Evolutionary conservation across 2,797 vertebrate genomes (phyloP).

Genomic region (Rhincodon typus): DNA sequence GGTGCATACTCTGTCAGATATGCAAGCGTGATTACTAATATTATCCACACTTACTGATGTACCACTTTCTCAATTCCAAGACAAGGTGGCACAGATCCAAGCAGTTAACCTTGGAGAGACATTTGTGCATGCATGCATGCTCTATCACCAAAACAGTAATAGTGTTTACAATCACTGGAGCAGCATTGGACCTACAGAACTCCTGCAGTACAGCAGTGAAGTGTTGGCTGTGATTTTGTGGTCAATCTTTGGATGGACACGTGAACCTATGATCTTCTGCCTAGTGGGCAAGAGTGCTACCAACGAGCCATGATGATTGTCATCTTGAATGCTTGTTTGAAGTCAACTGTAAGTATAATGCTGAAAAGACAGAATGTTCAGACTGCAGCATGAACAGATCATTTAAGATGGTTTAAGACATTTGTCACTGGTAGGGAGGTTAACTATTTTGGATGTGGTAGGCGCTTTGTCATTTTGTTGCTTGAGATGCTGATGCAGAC

Average conservation of each 20-base stretch:
- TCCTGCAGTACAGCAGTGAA: background rate
- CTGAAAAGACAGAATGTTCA: background rate
- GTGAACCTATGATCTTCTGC: background rate
- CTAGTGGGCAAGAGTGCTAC: background rate
- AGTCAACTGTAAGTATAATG: no score
- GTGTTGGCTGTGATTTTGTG: background rate
- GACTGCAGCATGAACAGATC: background rate
- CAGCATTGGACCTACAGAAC: background rate
- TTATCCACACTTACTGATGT: background rate
- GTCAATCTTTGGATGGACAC: background rate
- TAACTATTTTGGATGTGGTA: background rate
- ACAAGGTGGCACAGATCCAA: background rate
- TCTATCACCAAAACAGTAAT: no score
- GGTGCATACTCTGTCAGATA: background rate
- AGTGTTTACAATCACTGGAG: no score
- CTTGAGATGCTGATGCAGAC: background rate
- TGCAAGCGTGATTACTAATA: background rate
- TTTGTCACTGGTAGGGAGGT: background rate
- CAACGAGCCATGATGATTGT: background rate
- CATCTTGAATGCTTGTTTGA: background rate
- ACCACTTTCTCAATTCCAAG: background rate
- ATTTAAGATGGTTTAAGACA: background rate
- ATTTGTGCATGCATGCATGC: no score
- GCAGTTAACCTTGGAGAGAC: background rate
- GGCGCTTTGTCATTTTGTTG: constrained; percentile 1